Base-by-base conservation (phyloP, 2,888 invertebrate species). In the Drosophila ochracea region DNA sequence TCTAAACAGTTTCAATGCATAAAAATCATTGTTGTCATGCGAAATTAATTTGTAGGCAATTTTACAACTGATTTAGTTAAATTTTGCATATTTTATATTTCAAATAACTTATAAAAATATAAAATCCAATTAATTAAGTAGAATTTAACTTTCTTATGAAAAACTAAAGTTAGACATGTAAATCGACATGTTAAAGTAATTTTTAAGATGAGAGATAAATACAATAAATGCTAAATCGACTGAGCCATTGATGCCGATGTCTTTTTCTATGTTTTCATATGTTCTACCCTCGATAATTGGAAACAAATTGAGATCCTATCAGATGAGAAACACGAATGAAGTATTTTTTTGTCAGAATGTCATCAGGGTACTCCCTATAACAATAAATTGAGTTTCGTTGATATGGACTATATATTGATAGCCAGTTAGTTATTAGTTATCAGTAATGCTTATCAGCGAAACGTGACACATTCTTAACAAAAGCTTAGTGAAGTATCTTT, bases 271-370 rank as follows among this genome's bases (percentile, higher is more conserved):
- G 4, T 9, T 10, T 10, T 1, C 21, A 13, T 21, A 43, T 43
- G 0, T 43, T 3, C 3, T 1, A 11, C 3, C 3, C 3, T 21
- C 6, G 6, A 6, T 21, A 13, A 13, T 21, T 43, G 21, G 1
- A 7, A 13, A 10, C n/a, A 41, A 41, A 41, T 41, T n/a, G n/a
- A n/a, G 1, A 10, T 41, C 10, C 1, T 4, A 41, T 41, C 4
- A 10, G 2, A 10, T n/a, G 4, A 10, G 4, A 41, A n/a, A n/a
- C n/a, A 0, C 4, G 1, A 4, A 41, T 28, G 4, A 1, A n/a
- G n/a, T n/a, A 1, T 28, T n/a, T 21, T 43, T 7, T 47, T 47
- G 21, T 7, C 13, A 21, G 3, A 21, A 21, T 43, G 3, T 43
- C 13, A 7, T 4, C 43, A 43, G 1, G 1, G 11, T 43, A 21